Evolutionary conservation across 2,888 invertebrate species (phyloP), one percentile per base, ranked within the genome.

Genomic region (Lithophane leautieri): DNA sequence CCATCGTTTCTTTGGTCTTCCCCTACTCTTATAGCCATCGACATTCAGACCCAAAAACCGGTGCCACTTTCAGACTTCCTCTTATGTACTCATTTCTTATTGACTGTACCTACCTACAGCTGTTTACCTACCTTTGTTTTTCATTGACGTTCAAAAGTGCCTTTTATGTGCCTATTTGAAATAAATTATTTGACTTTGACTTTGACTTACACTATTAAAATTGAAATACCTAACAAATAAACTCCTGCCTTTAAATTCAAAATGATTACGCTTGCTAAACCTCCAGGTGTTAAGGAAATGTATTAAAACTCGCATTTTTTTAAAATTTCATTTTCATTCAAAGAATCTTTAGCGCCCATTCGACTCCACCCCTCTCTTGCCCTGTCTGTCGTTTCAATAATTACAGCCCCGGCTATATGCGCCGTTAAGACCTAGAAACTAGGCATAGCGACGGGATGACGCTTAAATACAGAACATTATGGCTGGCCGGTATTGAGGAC

Each of bases 351-450:
- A 81, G 61, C 12, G 0, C 0, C 0, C 65, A 52, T 12, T 62
- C 81, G 56, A 74, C 86, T 86, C 88, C 54, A 82, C 22, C 14
- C 44, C 52, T 40, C 11, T 52, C 40, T 56, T n/a, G 50, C 19
- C 62, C 19, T 66, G 73, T 73, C 73, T 79, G 75, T 70, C 81
- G 85, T 88, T 82, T 77, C 82, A 82, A 81, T 87, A 87, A 87
- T 87, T 88, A 87, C 88, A 76, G 85, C 83, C 74, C 61, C 78
- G 66, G 44, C 79, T 77, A 65, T 56, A 78, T 71, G 66, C 66
- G 76, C 78, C 70, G 75, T 83, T 84, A 88, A 87, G 83, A 87
- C 71, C 80, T 78, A 85, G 71, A 65, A 75, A 56, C 77, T 78
- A 86, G 76, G 72, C 84, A 74, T 54, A 67, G 50, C 56, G 34